Evolutionary conservation across 2,888 invertebrate genomes (phyloP).

Genomic region (Acanthosepion pharaonis): DNA sequence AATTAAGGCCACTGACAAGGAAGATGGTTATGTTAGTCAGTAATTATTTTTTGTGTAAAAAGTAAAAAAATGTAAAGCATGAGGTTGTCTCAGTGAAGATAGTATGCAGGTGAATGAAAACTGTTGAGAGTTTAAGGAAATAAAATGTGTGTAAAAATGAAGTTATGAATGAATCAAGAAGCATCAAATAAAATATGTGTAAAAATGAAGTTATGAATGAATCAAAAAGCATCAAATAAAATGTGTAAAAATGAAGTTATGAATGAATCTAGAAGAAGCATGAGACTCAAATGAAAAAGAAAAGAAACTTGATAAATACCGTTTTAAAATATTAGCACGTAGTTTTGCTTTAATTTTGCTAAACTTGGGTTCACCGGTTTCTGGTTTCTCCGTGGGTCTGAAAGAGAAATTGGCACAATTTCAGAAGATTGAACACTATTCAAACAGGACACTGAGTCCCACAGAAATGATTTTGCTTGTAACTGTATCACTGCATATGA

Average conservation of each 20-base stretch:
- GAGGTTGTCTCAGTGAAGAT: too few species aligned
- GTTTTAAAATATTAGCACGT: not conserved
- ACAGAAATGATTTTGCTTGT: not conserved
- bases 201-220: not conserved
- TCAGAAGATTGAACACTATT: not conserved
- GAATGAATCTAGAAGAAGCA: not conserved
- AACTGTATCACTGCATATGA: not conserved
- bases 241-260: not conserved
- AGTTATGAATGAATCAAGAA: not conserved
- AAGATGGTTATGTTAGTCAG: too few species aligned
- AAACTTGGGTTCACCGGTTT: not conserved
- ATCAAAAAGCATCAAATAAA: not conserved
- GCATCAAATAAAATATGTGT: not conserved
- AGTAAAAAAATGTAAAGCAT: too few species aligned
- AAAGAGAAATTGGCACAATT: not conserved
- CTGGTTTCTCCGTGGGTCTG: constrained; percentile 41
- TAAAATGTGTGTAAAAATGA: not conserved
- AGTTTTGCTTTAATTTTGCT: not conserved
- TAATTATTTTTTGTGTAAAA: too few species aligned
- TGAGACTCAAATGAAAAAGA: not conserved
- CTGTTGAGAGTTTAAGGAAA: not conserved
- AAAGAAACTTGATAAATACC: not conserved
- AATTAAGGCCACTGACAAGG: too few species aligned
- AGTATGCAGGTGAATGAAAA: too few species aligned
- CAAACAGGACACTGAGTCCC: not conserved